Evolutionary conservation across 2,888 invertebrate genomes (phyloP), one percentile per base, ranked within the genome.

Genomic region (Pollenia griseotomentosa): DNA sequence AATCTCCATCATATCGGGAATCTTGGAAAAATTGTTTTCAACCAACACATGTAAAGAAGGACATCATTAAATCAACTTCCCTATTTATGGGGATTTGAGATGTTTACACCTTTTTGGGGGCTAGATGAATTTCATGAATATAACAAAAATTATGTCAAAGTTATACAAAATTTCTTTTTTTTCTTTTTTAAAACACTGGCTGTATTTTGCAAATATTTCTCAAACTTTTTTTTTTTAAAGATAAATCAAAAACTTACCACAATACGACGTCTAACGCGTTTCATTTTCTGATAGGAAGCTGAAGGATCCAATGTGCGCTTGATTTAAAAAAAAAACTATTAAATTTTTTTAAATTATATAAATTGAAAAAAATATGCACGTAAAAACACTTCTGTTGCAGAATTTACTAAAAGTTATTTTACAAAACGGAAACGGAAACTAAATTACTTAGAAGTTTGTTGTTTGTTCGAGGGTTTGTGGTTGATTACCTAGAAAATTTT

Each of bases 221-320:
- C 9, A 42, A 9, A 42, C 33, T 46, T 3, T 40, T 55, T 3
- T 40, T 55, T 11, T 2, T 16, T 12, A 48, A 42, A 2, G 53
- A 42, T 65, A 23, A 51, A 0, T 48, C 19, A 16, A 14, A n/a
- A 6, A 90, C 92, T 92, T 90, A 92, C 91, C 92, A 90, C 90
- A 89, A 92, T 92, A 83, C 92, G 91, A 19, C 78, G 84, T 9
- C 92, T 89, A 75, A 92, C 92, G 87, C 91, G 92, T 91, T 90
- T 91, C 91, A 92, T 92, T 90, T 90, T 92, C 81, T 90, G 90
- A 89, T 91, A 92, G 55, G 90, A 88, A 66, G 78, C 74, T 55
- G 88, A 88, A 88, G 89, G 87, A 77, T 87, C 84, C 88, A 86
- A 59, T 53, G 61, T 85, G 80, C 51, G 70, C 1, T 33, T 33